A percentile compares a stretch with the other conserved stretches of the same genome.
Conservation (phyloP, 2,113 vertebrate species). For the Saimiri boliviensis region DNA sequence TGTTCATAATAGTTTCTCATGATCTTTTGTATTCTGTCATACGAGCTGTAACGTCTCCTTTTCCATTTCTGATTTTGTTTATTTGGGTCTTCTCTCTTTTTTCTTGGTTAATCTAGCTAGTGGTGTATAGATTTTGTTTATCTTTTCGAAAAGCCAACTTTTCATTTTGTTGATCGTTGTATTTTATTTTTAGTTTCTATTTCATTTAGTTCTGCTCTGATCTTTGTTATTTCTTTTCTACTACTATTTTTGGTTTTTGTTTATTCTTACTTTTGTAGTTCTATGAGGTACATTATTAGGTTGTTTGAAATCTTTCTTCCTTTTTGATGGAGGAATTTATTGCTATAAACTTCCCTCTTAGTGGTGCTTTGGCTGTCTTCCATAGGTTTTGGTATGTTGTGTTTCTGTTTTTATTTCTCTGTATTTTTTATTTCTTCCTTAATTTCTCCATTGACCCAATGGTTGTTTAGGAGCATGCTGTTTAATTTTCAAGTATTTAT, state of each 20-base stretch:
- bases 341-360: not conserved
- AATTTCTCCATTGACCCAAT: not conserved
- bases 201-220: not conserved
- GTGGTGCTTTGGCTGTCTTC: not conserved
- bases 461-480: not conserved
- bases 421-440: not conserved
- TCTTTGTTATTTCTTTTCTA: not conserved
- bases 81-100: not conserved
- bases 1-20: not conserved
- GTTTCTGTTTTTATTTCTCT: not conserved
- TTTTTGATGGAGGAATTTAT: not conserved
- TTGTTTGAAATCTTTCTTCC: not conserved
- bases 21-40: not conserved
- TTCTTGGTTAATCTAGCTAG: not conserved
- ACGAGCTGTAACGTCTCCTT: not conserved
- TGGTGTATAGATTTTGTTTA: not conserved
- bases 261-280: not conserved
- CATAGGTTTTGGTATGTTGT: not conserved
- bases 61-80: not conserved
- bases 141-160: not conserved
- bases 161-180: not conserved
- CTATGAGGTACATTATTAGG: not conserved
- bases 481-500: not conserved
- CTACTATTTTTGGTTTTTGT: not conserved
- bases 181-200: not conserved